These are phyloP conservation scores for Agriotes lineatus DNA, from an alignment of 2,888 invertebrate species.

Conservation along the genomic window DNA sequence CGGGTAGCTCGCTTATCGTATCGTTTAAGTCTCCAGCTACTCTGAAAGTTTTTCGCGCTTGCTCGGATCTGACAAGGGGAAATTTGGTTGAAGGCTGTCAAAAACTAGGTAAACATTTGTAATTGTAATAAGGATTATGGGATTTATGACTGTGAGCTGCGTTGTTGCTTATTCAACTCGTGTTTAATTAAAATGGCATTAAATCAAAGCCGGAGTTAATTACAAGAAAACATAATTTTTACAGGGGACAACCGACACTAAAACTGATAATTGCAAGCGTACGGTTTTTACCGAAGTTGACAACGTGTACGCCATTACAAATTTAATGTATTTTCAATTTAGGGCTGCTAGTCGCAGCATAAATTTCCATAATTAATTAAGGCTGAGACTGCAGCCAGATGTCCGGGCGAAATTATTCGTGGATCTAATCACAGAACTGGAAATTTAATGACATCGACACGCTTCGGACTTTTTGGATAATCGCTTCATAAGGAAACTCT, in stretches of 20 bases:
- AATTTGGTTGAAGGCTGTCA: too few relatives aligned
- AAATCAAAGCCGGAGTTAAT: background rate
- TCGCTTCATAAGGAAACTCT: background rate
- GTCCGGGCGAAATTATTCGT: background rate
- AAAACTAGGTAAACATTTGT: background rate
- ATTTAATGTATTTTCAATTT: background rate
- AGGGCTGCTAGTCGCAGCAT: background rate
- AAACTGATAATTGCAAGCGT: background rate
- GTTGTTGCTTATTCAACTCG: background rate
- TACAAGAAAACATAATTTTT: conserved; percentile 11
- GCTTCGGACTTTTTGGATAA: background rate
- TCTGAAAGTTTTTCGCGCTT: too few relatives aligned
- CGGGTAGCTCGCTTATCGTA: background rate
- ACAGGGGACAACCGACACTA: background rate
- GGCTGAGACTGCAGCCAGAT: background rate
- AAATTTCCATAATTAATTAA: conserved; percentile 1
- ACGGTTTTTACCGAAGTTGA: conserved; percentile 1
- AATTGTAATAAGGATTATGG: background rate
- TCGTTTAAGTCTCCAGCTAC: background rate
- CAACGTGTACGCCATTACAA: background rate
- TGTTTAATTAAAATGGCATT: conserved; percentile 2
- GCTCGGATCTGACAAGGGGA: too few relatives aligned
- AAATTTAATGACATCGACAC: background rate
- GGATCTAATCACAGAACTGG: background rate
- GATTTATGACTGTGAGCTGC: background rate